Percentiles rank a stretch among this genome's conserved stretches.
phyloP scores from a whole-genome alignment of 1,140 invertebrate genomes.

The Cydia pomonella region DNA sequence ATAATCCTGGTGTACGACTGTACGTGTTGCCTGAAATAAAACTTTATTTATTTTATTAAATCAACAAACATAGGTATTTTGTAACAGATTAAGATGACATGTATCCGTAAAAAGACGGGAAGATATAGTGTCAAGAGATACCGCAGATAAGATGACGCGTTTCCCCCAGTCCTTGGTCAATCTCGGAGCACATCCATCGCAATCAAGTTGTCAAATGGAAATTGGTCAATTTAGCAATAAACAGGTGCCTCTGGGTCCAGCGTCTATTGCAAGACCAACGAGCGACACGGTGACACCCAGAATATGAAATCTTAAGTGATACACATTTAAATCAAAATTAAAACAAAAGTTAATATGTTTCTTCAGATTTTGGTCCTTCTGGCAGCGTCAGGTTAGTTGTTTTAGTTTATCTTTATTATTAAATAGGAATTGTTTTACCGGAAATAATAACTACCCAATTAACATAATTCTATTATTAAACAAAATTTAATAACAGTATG shows the following conservation, averaged over 20 bases:
- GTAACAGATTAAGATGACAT: not conserved
- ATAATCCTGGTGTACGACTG: too few species aligned
- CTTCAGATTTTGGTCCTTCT: not conserved
- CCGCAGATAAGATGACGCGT: slow-evolving; percentile 21
- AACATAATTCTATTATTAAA: too few species aligned
- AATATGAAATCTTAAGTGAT: slow-evolving; percentile 38
- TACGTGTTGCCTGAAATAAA: too few species aligned
- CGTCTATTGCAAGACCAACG: slow-evolving; percentile 17
- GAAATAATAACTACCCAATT: not conserved
- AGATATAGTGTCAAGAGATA: slow-evolving; percentile 9
- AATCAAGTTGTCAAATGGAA: slow-evolving; percentile 53
- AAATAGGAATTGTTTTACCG: not conserved
- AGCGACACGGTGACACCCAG: slow-evolving; percentile 14
- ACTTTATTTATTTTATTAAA: too few species aligned
- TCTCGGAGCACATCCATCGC: slow-evolving; percentile 45
- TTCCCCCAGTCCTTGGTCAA: slow-evolving; percentile 31
- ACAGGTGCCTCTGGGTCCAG: slow-evolving; percentile 42
- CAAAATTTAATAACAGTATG: too few species aligned
- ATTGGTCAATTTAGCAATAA: slow-evolving; percentile 69
- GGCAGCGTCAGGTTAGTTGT: slow-evolving; percentile 1
- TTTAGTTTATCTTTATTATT: not conserved
- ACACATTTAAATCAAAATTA: slow-evolving; percentile 12
- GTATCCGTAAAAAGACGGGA: slow-evolving; percentile 13
- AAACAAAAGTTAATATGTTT: slow-evolving; percentile 26
- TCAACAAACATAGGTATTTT: not conserved